phyloP scores from a whole-genome alignment of 2,888 invertebrate genomes.

The Rhogogaster chlorosoma region DNA sequence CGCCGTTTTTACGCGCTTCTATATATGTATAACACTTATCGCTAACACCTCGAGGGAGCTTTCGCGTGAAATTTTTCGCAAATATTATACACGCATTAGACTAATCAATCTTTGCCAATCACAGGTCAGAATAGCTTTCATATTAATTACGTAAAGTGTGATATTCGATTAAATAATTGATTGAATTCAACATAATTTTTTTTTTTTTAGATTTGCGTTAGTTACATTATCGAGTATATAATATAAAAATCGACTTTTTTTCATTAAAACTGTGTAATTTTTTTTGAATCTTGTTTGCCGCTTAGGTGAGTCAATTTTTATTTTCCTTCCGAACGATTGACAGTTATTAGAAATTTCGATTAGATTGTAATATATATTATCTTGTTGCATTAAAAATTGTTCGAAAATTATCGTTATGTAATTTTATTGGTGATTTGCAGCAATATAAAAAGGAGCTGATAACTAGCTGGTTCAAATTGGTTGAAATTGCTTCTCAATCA shows the following conservation, averaged over 20 bases:
- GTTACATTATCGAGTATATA: too few species aligned
- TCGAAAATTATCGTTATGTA: neutral
- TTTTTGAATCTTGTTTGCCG: neutral
- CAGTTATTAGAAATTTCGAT: neutral
- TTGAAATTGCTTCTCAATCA: neutral
- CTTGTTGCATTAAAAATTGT: neutral
- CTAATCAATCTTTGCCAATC: neutral
- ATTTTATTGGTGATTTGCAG: neutral
- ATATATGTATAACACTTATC: neutral
- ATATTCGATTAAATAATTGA: neutral
- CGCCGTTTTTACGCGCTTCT: slow-evolving; percentile 17
- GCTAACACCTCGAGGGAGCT: neutral
- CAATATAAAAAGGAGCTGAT: neutral
- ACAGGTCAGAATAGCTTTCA: neutral
- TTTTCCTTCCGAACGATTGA: neutral
- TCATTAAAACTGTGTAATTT: neutral
- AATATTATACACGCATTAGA: neutral
- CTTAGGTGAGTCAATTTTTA: neutral
- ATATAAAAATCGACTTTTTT: neutral
- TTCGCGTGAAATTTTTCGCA: neutral
- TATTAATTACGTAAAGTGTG: neutral
- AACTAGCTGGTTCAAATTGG: neutral
- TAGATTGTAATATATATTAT: neutral
- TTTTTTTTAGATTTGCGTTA: neutral
- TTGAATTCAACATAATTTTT: too few species aligned